A percentile compares a stretch with the other conserved stretches of the same genome.
Conservation (phyloP, 2,888 invertebrate genomes). For the Eretmocerus hayati region DNA sequence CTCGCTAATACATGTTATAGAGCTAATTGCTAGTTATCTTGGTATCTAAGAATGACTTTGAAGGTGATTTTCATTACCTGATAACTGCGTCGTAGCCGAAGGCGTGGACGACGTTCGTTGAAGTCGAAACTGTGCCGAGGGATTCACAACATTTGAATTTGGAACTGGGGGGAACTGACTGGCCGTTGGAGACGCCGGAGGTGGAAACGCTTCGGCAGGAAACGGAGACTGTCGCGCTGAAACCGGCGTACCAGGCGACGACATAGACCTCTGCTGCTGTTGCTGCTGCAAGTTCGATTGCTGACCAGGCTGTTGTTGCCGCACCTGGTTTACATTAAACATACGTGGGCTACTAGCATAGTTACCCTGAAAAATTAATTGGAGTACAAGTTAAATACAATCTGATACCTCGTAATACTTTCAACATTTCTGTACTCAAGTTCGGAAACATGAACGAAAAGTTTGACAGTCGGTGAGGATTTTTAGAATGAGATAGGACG, state of each 20-base stretch:
- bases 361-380: slow-evolving; percentile 32
- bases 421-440: background rate
- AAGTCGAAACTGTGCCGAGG: slow-evolving; percentile 51
- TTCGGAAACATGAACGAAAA: too few species aligned
- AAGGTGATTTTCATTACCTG: too few species aligned
- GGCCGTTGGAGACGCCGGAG: slow-evolving; percentile 52
- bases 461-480: too few species aligned
- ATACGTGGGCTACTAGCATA: slow-evolving; percentile 43
- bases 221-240: slow-evolving; percentile 54
- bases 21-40: too few species aligned
- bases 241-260: slow-evolving; percentile 51
- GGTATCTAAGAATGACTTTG: too few species aligned
- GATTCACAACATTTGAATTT: slow-evolving; percentile 42
- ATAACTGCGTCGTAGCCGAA: slow-evolving; percentile 54
- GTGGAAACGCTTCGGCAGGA: slow-evolving; percentile 50
- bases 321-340: slow-evolving; percentile 46
- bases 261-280: slow-evolving; percentile 73
- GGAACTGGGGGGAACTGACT: slow-evolving; percentile 43
- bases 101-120: slow-evolving; percentile 55
- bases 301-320: slow-evolving; percentile 51
- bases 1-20: too few species aligned
- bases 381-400: background rate
- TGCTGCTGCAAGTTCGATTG: slow-evolving; percentile 46
- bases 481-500: too few species aligned
- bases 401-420: background rate